A percentile compares a stretch with the other conserved stretches of the same genome.
These are phyloP conservation scores for Raja brachyura DNA, from an alignment of 2,113 vertebrate genomes.

Conservation along the genomic window DNA sequence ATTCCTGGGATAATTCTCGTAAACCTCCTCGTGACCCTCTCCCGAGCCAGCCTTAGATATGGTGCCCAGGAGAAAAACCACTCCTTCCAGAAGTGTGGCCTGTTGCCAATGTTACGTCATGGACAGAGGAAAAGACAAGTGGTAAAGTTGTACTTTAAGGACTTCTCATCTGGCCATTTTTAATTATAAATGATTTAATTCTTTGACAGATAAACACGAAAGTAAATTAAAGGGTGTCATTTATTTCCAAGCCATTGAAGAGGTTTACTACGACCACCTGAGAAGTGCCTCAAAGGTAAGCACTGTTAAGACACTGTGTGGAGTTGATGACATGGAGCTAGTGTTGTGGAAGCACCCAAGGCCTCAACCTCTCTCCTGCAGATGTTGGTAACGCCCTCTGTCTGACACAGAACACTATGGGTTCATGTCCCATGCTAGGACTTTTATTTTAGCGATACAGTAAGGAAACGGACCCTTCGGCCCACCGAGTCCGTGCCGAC, in stretches of 20 bases:
- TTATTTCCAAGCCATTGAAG: constrained; percentile 73
- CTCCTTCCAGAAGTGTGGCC: too few species aligned
- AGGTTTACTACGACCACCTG: constrained; percentile 73
- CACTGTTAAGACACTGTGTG: background rate
- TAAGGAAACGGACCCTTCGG: too few species aligned
- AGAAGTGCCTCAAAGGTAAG: constrained; percentile 68
- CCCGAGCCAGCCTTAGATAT: too few species aligned
- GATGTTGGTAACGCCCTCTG: background rate
- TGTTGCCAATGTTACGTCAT: too few species aligned
- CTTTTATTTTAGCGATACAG: too few species aligned
- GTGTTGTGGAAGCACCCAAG: too few species aligned
- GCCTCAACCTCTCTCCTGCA: background rate
- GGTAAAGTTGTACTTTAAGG: too few species aligned
- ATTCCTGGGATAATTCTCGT: too few species aligned
- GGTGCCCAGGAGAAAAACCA: too few species aligned
- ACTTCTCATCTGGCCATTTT: background rate
- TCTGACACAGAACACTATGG: background rate
- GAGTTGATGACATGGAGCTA: too few species aligned
- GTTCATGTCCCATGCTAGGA: background rate
- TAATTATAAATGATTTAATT: constrained; percentile 22
- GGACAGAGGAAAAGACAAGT: background rate
- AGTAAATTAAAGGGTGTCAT: constrained; percentile 71
- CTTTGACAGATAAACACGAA: constrained; percentile 66
- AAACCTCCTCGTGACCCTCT: too few species aligned
- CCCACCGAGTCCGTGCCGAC: too few species aligned